Percentiles rank a stretch among this genome's conserved stretches.
Evolutionary conservation across 1,140 invertebrate species (phyloP).

Genomic region (Aphaenogaster rudis): DNA sequence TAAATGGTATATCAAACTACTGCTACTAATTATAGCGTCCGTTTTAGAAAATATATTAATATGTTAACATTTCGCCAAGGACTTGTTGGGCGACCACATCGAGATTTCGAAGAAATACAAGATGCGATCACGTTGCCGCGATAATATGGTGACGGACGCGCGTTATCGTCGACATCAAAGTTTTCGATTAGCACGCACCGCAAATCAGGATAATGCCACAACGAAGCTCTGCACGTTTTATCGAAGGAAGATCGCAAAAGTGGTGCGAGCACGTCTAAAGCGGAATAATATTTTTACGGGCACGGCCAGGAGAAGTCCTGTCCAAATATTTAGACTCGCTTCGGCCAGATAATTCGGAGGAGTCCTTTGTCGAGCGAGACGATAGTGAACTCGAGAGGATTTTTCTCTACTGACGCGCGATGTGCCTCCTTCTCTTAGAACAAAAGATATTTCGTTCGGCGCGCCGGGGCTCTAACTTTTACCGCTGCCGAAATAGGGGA

Average conservation of each 20-base stretch:
- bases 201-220: conserved; percentile 17
- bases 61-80: background rate
- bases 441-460: conserved; percentile 38
- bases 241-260: conserved; percentile 12
- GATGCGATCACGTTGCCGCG: background rate
- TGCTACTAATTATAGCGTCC: background rate
- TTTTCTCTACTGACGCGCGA: background rate
- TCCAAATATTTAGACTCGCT: conserved; percentile 51
- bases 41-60: background rate
- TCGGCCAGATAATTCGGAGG: conserved; percentile 42
- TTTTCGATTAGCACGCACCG: conserved; percentile 3
- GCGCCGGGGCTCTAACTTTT: conserved; percentile 19
- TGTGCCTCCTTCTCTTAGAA: background rate
- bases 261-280: conserved; percentile 30
- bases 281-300: conserved; percentile 51
- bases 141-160: background rate
- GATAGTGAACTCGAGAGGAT: background rate
- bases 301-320: conserved; percentile 23
- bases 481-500: background rate
- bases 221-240: background rate
- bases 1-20: background rate
- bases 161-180: conserved; percentile 7
- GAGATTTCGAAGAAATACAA: conserved; percentile 1
- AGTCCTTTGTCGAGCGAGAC: conserved; percentile 19
- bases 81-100: background rate